Evolutionary conservation across 2,797 vertebrate genomes (phyloP), one percentile per base, ranked within the genome.

Genomic region (Distichodus sexfasciatus): DNA sequence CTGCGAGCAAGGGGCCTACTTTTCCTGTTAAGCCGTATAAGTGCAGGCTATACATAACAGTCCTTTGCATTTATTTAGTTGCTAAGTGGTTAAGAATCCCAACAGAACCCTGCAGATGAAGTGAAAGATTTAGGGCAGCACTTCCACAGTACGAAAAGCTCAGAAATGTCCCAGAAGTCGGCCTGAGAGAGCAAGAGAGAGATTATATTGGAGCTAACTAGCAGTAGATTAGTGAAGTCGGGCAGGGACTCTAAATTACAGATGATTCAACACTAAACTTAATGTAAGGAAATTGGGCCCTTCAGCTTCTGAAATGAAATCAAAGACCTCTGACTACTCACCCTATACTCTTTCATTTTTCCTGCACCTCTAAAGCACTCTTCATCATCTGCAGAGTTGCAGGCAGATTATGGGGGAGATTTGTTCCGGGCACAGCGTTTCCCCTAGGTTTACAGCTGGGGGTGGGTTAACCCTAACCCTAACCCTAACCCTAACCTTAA

Each of bases 391-490:
- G 63, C 31, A 17, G 23, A 41, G 48, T 54, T 67, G 60, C 57
- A 24, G 71, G 43, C 50, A 46, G 46, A 23, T 41, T 53, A 28
- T 63, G 46, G 36, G 50, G 48, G 21, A 43, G 43, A 69, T 75
- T 36, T 51, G 23, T 50, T 70, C 35, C 36, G 40, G n/a, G n/a
- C n/a, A n/a, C n/a, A n/a, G n/a, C n/a, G n/a, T n/a, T n/a, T n/a
- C n/a, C n/a, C n/a, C n/a, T n/a, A n/a, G n/a, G n/a, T n/a, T n/a
- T n/a, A n/a, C n/a, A n/a, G n/a, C n/a, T n/a, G n/a, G n/a, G n/a
- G n/a, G n/a, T n/a, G n/a, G n/a, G n/a, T n/a, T n/a, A n/a, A n/a
- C n/a, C n/a, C n/a, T n/a, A n/a, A n/a, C n/a, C n/a, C n/a, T n/a
- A n/a, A n/a, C n/a, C n/a, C n/a, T n/a, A n/a, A n/a, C n/a, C n/a